These are phyloP conservation scores for Pristionchus mayeri DNA, from an alignment of 2,888 invertebrate species.

Conservation along the genomic window DNA sequence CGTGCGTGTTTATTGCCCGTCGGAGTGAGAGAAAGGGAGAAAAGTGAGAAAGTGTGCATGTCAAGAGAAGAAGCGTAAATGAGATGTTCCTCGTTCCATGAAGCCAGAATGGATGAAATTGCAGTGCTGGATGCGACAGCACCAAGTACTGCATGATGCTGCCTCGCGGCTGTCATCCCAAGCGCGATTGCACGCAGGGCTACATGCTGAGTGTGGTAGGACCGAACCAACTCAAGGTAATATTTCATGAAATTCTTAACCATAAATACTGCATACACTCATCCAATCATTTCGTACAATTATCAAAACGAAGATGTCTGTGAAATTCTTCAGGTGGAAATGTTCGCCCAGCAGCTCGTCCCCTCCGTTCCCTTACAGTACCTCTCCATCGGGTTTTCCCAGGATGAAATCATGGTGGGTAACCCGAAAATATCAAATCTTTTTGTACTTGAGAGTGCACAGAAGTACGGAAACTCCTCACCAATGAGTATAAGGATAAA, in stretches of 20 bases:
- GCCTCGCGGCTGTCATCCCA: constrained; percentile 72
- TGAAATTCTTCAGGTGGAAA: constrained; percentile 41
- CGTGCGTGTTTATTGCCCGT: no score
- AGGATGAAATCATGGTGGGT: constrained; percentile 70
- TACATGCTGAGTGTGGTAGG: constrained; percentile 27
- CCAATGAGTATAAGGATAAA: no score
- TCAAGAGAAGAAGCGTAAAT: no score
- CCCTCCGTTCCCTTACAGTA: constrained; percentile 72
- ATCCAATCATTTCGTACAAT: no score
- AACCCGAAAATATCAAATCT: no score
- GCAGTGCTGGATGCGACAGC: constrained; percentile 67
- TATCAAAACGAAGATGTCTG: no score
- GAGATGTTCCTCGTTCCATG: no score
- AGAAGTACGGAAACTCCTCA: no score
- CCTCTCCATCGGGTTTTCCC: constrained; percentile 69
- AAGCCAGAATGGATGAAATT: no score
- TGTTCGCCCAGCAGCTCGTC: constrained; percentile 53
- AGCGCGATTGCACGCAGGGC: constrained; percentile 67
- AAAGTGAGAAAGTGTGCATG: no score
- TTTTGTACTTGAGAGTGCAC: no score
- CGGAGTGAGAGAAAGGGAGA: no score
- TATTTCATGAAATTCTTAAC: neutral
- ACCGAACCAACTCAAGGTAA: constrained; percentile 7
- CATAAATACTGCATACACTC: neutral
- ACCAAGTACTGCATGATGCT: constrained; percentile 71